Evolutionary conservation across 2,113 vertebrate species (phyloP).

Genomic region (Pituophis catenifer): DNA sequence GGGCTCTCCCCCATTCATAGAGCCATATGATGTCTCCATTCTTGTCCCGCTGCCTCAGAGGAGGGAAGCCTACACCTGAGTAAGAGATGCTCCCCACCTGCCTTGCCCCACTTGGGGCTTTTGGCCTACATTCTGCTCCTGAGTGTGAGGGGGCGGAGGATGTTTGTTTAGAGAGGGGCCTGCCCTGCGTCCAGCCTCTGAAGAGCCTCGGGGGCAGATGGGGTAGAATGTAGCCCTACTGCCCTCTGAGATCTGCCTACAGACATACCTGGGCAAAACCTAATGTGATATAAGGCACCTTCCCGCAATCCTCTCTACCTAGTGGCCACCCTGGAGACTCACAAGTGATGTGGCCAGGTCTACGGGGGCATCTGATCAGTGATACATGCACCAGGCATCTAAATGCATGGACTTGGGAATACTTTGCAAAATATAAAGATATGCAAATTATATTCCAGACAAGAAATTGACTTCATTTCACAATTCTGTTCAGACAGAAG

Average conservation of each 20-base stretch:
- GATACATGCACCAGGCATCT: neutral
- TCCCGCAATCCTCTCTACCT: neutral
- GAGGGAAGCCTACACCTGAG: neutral
- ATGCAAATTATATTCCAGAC: neutral
- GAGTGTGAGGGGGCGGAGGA: neutral
- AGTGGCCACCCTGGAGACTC: neutral
- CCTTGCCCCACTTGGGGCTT: neutral
- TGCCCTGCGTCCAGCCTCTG: neutral
- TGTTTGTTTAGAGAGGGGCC: neutral
- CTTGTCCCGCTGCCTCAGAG: neutral
- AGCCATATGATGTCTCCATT: neutral
- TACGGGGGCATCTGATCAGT: neutral
- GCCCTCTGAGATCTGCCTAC: neutral
- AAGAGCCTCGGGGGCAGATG: neutral
- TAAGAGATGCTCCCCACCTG: neutral
- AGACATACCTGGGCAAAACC: neutral
- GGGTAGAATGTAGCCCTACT: neutral
- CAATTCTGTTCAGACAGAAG: neutral
- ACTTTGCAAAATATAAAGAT: neutral
- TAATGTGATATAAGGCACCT: neutral
- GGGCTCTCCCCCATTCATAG: neutral
- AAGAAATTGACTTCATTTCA: neutral
- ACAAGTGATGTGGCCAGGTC: neutral
- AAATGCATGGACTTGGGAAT: neutral
- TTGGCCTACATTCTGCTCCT: neutral